phyloP scores from a whole-genome alignment of 2,797 vertebrate species.

The Acanthornis magna region DNA sequence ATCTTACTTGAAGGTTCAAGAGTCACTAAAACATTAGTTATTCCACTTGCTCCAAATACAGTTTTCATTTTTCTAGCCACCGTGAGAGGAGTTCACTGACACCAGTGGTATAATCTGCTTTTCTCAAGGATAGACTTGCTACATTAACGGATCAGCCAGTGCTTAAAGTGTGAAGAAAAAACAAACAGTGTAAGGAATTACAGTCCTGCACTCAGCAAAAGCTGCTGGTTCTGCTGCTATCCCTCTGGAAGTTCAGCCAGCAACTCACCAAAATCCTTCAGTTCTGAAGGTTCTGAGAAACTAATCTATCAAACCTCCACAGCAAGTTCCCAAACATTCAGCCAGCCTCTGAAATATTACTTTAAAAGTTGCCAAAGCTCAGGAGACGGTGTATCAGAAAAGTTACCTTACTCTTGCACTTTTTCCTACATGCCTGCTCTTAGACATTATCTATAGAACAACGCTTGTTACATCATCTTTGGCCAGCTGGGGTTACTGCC shows the following conservation, averaged over 20 bases:
- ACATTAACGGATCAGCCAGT: constrained; percentile 5
- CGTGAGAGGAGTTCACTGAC: not conserved
- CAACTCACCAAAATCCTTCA: not conserved
- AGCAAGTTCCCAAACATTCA: not conserved
- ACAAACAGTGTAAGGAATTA: not conserved
- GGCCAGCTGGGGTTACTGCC: not conserved
- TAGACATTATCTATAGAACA: not conserved
- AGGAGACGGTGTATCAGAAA: not conserved
- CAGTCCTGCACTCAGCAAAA: not conserved
- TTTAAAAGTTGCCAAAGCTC: not conserved
- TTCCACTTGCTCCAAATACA: not conserved
- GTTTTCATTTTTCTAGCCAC: not conserved
- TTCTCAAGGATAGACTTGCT: not conserved
- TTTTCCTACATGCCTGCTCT: not conserved
- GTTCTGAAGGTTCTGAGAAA: not conserved
- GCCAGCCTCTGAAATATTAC: not conserved
- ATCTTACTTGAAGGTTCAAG: not conserved
- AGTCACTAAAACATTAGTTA: not conserved
- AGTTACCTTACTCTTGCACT: not conserved
- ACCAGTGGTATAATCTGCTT: not conserved
- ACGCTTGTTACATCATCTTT: not conserved
- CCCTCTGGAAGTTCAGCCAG: not conserved
- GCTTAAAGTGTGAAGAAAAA: not conserved
- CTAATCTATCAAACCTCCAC: not conserved
- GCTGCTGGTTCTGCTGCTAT: not conserved